phyloP scores from a whole-genome alignment of 1,140 invertebrate genomes.

The Anoplophora glabripennis region DNA sequence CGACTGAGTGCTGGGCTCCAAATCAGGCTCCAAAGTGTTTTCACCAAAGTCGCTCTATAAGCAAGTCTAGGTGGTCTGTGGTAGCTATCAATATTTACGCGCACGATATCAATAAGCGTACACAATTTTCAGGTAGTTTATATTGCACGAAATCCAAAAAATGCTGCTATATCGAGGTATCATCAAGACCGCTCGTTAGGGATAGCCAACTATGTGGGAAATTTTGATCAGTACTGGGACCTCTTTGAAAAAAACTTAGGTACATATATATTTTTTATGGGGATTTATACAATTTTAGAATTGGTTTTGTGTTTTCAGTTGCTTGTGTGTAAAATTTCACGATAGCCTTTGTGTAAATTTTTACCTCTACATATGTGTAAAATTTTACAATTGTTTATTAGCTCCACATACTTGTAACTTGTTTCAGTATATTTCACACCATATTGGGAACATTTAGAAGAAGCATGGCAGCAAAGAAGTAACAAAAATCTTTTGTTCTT shows the following conservation, averaged over 20 bases:
- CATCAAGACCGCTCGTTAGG: constrained; percentile 70
- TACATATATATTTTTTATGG: constrained; percentile 53
- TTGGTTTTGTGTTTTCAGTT: no score
- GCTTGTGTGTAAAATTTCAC: not conserved
- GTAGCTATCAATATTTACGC: no score
- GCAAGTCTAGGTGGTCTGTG: no score
- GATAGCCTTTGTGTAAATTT: not conserved
- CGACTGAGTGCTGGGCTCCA: no score
- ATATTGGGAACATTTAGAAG: constrained; percentile 71
- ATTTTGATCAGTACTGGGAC: constrained; percentile 73
- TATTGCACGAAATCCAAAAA: constrained; percentile 80
- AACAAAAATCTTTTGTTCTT: constrained; percentile 71
- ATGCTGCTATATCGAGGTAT: constrained; percentile 81
- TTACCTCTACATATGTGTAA: not conserved
- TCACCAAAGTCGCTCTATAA: no score
- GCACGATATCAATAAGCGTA: no score
- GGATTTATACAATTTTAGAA: no score
- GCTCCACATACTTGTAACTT: no score
- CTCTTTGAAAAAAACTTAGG: constrained; percentile 72
- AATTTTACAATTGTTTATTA: no score
- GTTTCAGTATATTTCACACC: constrained; percentile 69
- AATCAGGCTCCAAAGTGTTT: no score
- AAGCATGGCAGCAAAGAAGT: constrained; percentile 64
- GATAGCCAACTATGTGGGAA: constrained; percentile 68
- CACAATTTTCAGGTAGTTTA: constrained; percentile 64